Evolutionary conservation across 2,797 vertebrate genomes (phyloP), one percentile per base, ranked within the genome.

Genomic region (Harpagifer antarcticus): DNA sequence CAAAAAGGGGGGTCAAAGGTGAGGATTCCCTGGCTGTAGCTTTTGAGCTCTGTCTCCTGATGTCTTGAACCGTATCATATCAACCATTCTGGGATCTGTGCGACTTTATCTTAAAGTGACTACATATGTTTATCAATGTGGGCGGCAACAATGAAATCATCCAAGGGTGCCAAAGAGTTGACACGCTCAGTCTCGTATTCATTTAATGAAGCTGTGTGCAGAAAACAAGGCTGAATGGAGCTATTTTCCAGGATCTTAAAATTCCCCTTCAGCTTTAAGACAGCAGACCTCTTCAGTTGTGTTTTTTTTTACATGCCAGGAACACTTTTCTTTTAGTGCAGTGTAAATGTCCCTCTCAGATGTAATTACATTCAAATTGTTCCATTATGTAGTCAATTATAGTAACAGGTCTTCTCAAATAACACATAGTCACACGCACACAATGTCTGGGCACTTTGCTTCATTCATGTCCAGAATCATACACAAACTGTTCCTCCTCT

Each of bases 51-150:
- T 2, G 10, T 79, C 57, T 40, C 59, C 23, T 2, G 27, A 58
- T 47, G 42, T 43, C n/a, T 58, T 62, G 75, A 74, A 52, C 16
- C 1, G 1, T 45, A 60, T 86, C 62, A 65, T 56, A 49, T 47
- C 27, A 27, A 27, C 27, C 27, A 27, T 3, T 69, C 57, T 71
- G 81, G 76, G 80, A 85, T 65, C 69, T 9, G 20, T 23, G 47
- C 11, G 42, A 42, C 55, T 37, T 60, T 31, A 63, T 31, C 55
- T 66, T 61, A 31, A 73, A 72, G 57, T 63, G 78, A 47, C 43
- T 27, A 31, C 50, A 53, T 40, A 53, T 75, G 72, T 78, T 85
- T 85, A 70, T 88, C 87, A 82, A 84, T 70, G 33, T 84, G 85
- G 87, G 74, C 82, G 65, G 77, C 65, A 50, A 55, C 19, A 1